Percentiles rank a stretch among this genome's conserved stretches.
Evolutionary conservation across 2,113 vertebrate species (phyloP).

Genomic region (Aleadryas rufinucha): DNA sequence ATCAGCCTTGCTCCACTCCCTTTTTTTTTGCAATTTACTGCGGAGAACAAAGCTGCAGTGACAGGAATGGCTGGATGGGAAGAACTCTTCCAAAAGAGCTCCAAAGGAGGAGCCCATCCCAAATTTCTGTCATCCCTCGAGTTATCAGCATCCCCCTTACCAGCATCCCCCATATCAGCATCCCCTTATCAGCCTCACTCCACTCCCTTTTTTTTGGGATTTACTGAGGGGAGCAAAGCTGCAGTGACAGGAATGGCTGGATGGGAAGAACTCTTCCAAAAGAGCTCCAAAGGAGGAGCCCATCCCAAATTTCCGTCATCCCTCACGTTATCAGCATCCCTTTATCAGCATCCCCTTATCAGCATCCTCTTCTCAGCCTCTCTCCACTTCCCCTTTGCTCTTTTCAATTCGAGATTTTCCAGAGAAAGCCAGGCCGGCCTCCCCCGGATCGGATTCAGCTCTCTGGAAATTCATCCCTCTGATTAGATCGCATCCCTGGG

Average conservation of each 20-base stretch:
- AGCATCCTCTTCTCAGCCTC: too few species aligned
- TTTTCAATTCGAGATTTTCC: not conserved
- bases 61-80: too few species aligned
- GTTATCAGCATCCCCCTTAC: too few species aligned
- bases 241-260: not conserved
- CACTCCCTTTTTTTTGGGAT: not conserved
- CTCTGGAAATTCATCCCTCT: constrained; percentile 49
- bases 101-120: too few species aligned
- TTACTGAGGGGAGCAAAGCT: not conserved
- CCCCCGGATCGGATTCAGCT: constrained; percentile 10
- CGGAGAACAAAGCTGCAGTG: too few species aligned
- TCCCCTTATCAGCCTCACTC: not conserved
- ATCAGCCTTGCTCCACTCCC: too few species aligned
- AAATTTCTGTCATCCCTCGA: too few species aligned
- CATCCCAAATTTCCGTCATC: not conserved
- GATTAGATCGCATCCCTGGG: constrained; percentile 34
- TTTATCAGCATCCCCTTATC: not conserved
- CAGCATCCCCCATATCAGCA: too few species aligned
- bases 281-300: not conserved
- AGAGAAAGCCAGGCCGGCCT: not conserved
- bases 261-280: not conserved
- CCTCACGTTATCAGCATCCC: not conserved
- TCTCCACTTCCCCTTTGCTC: not conserved
- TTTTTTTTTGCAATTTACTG: too few species aligned
- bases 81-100: too few species aligned